Base-by-base conservation (phyloP, 2,888 invertebrate genomes). In the Rhogogaster chlorosoma region DNA sequence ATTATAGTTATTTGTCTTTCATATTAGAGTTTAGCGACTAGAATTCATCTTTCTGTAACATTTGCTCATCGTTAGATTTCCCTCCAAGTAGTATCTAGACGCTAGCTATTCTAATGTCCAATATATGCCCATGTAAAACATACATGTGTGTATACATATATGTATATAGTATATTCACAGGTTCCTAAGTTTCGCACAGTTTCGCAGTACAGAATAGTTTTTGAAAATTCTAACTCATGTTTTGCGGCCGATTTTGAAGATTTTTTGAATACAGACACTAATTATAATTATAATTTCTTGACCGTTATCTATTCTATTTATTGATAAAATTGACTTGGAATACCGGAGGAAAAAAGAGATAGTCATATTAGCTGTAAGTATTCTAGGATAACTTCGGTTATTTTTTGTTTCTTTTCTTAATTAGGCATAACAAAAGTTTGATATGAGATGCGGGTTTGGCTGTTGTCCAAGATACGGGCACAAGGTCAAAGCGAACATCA, bases 381-480 rank as follows among this genome's bases (percentile, higher is more conserved):
- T 36, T n/a, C n/a, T 4, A 12, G 64, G 26, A 36, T 12, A 36
- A 71, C 18, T 42, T 73, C 71, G 12, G 38, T 42, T n/a, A 7
- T 77, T 26, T 49, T 53, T 36, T 77, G 10, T 77, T 53, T 77
- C 18, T 32, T 18, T 53, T 77, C n/a, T 53, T 29, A 18, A 73
- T 73, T 73, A 73, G 22, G 15, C 38, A n/a, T 38, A n/a, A n/a
- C 22, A n/a, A 73, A 22, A 73, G 71, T 38, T 73, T 73, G 18
- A 42, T 36, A 32, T 15, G 49, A 77, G 77, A 49, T 77, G 77
- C 53, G 45, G 53, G 53, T 77, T 53, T 77, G 77, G 77, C 77
- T 10, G 77, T 26, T 77, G 26, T 77, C 77, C 77, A 77, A 53
- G 77, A 29, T 77, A 53, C 10, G 49, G n/a, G 49, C 22, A 38